A percentile compares a stretch with the other conserved stretches of the same genome.
Evolutionary conservation across 2,888 invertebrate species (phyloP).

Genomic region (Rhogogaster chlorosoma): DNA sequence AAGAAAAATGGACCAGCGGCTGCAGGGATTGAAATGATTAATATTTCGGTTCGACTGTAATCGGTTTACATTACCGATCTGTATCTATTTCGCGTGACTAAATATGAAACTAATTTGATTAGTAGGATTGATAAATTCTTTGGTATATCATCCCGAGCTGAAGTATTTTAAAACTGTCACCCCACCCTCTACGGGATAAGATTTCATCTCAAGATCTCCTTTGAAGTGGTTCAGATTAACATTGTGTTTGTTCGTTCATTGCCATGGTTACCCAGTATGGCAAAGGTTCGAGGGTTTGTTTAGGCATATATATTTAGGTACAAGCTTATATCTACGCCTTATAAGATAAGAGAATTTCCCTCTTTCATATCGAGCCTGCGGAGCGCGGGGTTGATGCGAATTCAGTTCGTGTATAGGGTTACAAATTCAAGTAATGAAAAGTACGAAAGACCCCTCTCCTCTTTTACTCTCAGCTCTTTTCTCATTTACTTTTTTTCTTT

Average conservation of each 20-base stretch:
- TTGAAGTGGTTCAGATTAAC: slow-evolving; percentile 14
- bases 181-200: background rate
- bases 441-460: background rate
- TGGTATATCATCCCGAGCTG: background rate
- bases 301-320: background rate
- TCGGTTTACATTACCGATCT: background rate
- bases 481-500: background rate
- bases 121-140: background rate
- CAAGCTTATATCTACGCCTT: background rate
- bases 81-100: background rate
- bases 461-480: background rate
- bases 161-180: background rate
- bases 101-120: background rate
- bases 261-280: background rate
- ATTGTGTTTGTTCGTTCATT: background rate
- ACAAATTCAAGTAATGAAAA: slow-evolving; percentile 29
- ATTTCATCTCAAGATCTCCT: background rate
- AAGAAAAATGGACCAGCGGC: background rate
- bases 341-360: background rate
- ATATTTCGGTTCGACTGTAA: background rate
- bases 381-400: background rate
- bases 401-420: background rate
- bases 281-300: background rate
- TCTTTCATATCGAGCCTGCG: background rate
- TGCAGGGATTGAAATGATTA: background rate